Evolutionary conservation across 2,888 invertebrate genomes (phyloP), one percentile per base, ranked within the genome.

Genomic region (Drosophila prostipennis): DNA sequence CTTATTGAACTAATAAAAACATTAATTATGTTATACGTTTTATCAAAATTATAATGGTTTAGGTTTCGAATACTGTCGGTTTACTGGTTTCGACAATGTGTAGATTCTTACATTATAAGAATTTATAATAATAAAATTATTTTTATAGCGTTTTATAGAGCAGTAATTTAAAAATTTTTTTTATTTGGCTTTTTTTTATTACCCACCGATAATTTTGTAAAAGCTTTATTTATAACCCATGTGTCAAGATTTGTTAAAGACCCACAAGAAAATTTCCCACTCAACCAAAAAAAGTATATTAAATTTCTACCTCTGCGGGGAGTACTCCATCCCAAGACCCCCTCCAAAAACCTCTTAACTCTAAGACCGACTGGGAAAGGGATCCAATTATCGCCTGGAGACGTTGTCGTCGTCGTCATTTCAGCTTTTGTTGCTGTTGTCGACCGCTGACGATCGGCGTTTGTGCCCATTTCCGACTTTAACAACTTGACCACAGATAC

Each of bases 391-490:
- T 82, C 80, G 81, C 86, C 81, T 65, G 69, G 57, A 82, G 85
- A 70, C 82, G 76, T 68, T 65, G 74, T 69, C 65, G 76, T 72
- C 65, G 59, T 53, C 70, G 63, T 64, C 65, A 67, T 52, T 42
- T 52, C 29, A 29, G 46, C 36, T n/a, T 39, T 46, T 61, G 74
- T 36, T 45, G 51, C 51, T 58, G 48, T 42, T 69, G 69, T 68
- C 63, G 72, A 77, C 77, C 80, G 74, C 74, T 76, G 79, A 76
- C 71, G 73, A 79, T 71, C 80, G 70, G 70, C 74, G 67, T 64
- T 79, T 79, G 85, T 82, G 82, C 81, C 82, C 86, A 82, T 82
- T 82, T 82, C 83, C 82, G 83, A 85, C 82, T 77, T 77, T 48
- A 68, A 53, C 85, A 82, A 77, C 82, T 81, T 82, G 82, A 82